Percentiles rank a stretch among this genome's conserved stretches.
Evolutionary conservation across 2,113 vertebrate species (phyloP).

Genomic region (Orthochromis malagaraziensis): DNA sequence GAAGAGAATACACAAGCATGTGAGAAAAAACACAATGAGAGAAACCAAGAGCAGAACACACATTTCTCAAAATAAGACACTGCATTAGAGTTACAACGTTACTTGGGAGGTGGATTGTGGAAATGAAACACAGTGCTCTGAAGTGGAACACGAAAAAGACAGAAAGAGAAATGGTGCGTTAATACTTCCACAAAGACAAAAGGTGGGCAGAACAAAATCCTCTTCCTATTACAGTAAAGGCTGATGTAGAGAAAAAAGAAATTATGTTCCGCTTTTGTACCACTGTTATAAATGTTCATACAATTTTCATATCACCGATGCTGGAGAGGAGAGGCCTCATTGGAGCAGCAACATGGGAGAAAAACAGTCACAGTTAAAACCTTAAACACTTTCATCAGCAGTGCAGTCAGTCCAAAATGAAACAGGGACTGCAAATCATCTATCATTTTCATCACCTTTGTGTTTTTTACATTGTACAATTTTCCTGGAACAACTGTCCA

Average conservation of each 20-base stretch:
- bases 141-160: neutral
- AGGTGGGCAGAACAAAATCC: neutral
- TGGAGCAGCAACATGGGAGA: neutral
- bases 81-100: neutral
- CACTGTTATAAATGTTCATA: neutral
- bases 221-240: neutral
- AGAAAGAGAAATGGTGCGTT: neutral
- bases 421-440: neutral
- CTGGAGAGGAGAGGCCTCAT: neutral
- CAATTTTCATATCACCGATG: neutral
- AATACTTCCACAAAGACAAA: constrained; percentile 5
- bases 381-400: neutral
- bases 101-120: neutral
- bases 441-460: neutral
- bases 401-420: neutral
- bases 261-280: neutral
- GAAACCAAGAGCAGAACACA: neutral
- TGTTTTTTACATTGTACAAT: neutral
- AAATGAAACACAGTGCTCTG: neutral
- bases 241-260: neutral
- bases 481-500: neutral
- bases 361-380: neutral
- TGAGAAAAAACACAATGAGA: neutral
- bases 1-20: neutral
- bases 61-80: neutral